These are phyloP conservation scores for Paramuricea clavata DNA, from an alignment of 92 coral and sea anemone species.

Conservation along the genomic window DNA sequence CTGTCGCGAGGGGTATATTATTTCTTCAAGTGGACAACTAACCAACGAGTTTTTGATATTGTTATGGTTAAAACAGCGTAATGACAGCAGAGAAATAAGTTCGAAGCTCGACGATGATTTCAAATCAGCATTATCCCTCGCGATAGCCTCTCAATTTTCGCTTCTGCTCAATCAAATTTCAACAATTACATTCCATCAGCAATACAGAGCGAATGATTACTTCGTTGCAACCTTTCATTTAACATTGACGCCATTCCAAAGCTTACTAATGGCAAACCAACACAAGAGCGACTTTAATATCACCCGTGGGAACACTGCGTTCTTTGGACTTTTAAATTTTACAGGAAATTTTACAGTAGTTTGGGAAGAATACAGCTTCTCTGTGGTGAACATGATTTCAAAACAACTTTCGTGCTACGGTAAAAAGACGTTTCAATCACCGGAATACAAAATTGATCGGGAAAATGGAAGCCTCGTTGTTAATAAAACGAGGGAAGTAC, in stretches of 20 bases:
- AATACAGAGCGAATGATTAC: not conserved
- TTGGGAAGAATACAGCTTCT: not conserved
- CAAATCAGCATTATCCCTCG: no score
- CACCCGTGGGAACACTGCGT: not conserved
- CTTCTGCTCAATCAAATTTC: conserved; percentile 3
- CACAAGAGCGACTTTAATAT: not conserved
- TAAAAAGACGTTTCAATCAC: not conserved
- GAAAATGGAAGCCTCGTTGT: not conserved
- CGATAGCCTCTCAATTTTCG: not conserved
- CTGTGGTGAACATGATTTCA: not conserved
- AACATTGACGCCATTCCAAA: conserved; percentile 16
- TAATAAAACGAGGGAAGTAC: not conserved
- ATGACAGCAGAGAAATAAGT: no score
- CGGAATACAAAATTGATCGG: not conserved
- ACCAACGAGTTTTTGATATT: not conserved
- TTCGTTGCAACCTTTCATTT: conserved; percentile 4
- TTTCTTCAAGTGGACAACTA: not conserved
- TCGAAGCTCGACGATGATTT: not conserved
- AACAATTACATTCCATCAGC: not conserved
- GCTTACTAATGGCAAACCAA: not conserved
- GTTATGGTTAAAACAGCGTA: not conserved
- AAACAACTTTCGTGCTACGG: not conserved
- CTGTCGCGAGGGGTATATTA: no score
- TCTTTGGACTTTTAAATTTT: not conserved
- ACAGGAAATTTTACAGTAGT: not conserved